Base-by-base conservation (phyloP, 1,140 invertebrate species). In the Coenobita brevimanus region DNA sequence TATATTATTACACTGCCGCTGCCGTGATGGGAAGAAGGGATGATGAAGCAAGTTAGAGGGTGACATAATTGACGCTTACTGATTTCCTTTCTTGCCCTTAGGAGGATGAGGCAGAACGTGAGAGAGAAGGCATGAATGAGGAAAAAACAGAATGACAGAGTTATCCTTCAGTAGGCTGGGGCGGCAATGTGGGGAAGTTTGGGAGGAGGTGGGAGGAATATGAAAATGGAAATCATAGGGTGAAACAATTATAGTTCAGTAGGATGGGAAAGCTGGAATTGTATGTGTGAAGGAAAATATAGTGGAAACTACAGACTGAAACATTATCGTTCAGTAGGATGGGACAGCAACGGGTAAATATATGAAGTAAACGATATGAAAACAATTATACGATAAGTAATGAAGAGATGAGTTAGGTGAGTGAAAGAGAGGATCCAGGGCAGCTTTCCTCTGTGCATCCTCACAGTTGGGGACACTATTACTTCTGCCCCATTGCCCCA, bases 401-500 rank as follows among this genome's bases (percentile, higher is more conserved):
- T 6, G 46, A 50, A 17, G 46, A 17, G 17, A 17, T 33, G 13
- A 33, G 67, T 24, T 27, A 71, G n/a, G 24, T 3, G 30, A 36
- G 36, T 13, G n/a, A 71, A 30, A 3, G n/a, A 71, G 1, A 67
- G 30, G n/a, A n/a, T 2, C 30, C n/a, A 21, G 1, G 30, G 24
- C 10, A 24, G 24, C 64, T 50, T 50, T 50, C 17, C 17, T 50
- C 17, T 8, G 46, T 17, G 64, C n/a, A 33, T 13, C n/a, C 13
- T 33, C n/a, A 2, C 3, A 1, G 67, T 38, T 2, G n/a, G 33
- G 30, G 27, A 27, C 54, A 64, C 69, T 76, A 80, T 87, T 87
- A 81, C 79, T 87, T 87, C 84, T 81, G 76, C 76, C 75, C 50
- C 84, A 80, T 86, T 87, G 46, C 79, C 46, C 76, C n/a, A 57